Evolutionary conservation across 1,140 invertebrate genomes (phyloP), one percentile per base, ranked within the genome.

Genomic region (Conus betulinus): DNA sequence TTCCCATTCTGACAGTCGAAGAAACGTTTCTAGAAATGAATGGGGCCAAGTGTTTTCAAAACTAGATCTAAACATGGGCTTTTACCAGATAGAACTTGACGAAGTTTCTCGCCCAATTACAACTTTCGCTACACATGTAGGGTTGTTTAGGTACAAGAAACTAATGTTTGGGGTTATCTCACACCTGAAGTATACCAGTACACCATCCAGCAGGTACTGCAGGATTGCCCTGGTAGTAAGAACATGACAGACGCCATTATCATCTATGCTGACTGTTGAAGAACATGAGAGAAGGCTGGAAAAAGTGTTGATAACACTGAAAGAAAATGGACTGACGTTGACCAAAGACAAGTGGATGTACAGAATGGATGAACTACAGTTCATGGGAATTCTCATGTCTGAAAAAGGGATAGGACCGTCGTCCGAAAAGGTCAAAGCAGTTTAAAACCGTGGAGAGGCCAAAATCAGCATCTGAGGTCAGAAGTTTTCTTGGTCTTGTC

Each of bases 31-130:
- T 51, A 17, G 79, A 82, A 8, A 82, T 82, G 25, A 82, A 82
- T 52, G 79, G 53, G 23, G 79, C 53, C 25, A 27, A 23, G 79
- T 82, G 15, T 82, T 82, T 27, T 82, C 79, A 82, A 82, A 82
- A 55, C 79, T 51, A 39, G 79, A 82, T 82, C 79, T 82, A 23
- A 82, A 82, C 17, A 39, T 27, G 79, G 79, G 79, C 11, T 82
- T 82, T 52, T 11, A 51, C 39, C 79, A 82, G 8, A 13, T 51
- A 8, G 79, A 82, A 27, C 25, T 82, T 17, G n/a, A 27, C 17
- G 11, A 82, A 55, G 53, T 11, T n/a, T 82, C 79, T 39, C 53
- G 79, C 6, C 79, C 39, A 11, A 52, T 82, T 8, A 82, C 79
- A 52, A 82, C 79, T 39, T 82, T 82, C 53, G 79, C 79, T 8